Evolutionary conservation across 2,113 vertebrate species (phyloP).

Genomic region (Colistium nudipinnis): DNA sequence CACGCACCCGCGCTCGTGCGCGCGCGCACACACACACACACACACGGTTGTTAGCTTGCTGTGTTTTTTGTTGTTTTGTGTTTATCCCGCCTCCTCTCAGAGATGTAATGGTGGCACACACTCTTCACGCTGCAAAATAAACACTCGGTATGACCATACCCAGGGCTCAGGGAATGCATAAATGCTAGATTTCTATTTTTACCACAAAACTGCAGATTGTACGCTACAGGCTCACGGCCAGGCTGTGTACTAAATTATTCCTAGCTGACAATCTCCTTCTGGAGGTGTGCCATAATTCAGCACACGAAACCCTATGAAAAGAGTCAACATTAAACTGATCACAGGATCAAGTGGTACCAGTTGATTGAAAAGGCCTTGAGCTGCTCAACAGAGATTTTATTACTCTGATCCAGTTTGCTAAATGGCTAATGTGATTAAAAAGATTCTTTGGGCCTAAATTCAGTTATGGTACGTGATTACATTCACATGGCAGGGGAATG

Average conservation of each 20-base stretch:
- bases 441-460: constrained; percentile 69
- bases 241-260: constrained; percentile 30
- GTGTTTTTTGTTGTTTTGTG: constrained; percentile 13
- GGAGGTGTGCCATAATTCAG: constrained; percentile 13
- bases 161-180: constrained; percentile 29
- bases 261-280: constrained; percentile 14
- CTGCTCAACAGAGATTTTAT: constrained; percentile 62
- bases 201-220: constrained; percentile 47
- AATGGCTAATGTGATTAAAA: constrained; percentile 76
- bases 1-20: too few species aligned
- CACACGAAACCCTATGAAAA: constrained; percentile 36
- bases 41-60: constrained; percentile 25
- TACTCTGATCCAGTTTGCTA: constrained; percentile 77
- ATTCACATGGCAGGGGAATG: constrained; percentile 76
- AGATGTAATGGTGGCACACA: constrained; percentile 48
- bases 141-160: constrained; percentile 63
- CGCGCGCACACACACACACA: constrained; percentile 15
- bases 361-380: constrained; percentile 69
- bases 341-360: constrained; percentile 61
- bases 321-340: constrained; percentile 58
- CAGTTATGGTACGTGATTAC: constrained; percentile 69
- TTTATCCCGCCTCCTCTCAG: constrained; percentile 45
- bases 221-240: constrained; percentile 28
- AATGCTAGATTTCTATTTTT: constrained; percentile 37
- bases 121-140: constrained; percentile 70